A percentile compares a stretch with the other conserved stretches of the same genome.
These are phyloP conservation scores for Pomatorhinus ruficollis DNA, from an alignment of 2,113 vertebrate species.

Conservation along the genomic window DNA sequence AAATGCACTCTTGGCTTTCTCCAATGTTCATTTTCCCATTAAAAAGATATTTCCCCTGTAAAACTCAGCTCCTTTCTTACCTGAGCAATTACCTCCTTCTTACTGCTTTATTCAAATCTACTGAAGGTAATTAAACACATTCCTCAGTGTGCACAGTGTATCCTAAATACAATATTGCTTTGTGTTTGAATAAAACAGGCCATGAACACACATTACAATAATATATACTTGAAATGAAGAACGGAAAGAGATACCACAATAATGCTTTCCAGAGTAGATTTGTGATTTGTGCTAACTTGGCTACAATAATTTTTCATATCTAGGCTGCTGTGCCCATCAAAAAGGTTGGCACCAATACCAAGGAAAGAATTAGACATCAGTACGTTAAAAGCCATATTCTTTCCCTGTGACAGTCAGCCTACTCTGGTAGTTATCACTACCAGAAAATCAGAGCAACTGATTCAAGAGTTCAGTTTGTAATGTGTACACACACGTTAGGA, in stretches of 20 bases:
- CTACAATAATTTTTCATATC: background rate
- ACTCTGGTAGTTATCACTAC: background rate
- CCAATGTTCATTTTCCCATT: background rate
- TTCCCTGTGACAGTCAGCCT: background rate
- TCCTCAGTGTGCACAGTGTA: background rate
- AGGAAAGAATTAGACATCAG: background rate
- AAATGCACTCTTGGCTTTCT: background rate
- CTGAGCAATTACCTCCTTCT: background rate
- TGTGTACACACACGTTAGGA: constrained; percentile 6
- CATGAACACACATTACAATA: constrained; percentile 10
- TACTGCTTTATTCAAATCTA: background rate
- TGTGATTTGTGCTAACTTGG: background rate
- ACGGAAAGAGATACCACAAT: background rate
- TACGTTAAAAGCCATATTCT: background rate
- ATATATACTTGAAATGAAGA: constrained; percentile 21
- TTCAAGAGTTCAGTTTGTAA: background rate
- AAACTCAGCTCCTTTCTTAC: background rate
- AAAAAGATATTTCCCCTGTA: background rate
- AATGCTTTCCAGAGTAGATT: constrained; percentile 8
- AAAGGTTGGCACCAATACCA: background rate
- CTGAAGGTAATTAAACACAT: constrained; percentile 15
- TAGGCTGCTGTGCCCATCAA: background rate
- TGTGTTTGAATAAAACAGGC: constrained; percentile 37
- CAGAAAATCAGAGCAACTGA: background rate
- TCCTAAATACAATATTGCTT: background rate